Evolutionary conservation across 1,140 invertebrate species (phyloP).

Genomic region (Drosophila ananassae): DNA sequence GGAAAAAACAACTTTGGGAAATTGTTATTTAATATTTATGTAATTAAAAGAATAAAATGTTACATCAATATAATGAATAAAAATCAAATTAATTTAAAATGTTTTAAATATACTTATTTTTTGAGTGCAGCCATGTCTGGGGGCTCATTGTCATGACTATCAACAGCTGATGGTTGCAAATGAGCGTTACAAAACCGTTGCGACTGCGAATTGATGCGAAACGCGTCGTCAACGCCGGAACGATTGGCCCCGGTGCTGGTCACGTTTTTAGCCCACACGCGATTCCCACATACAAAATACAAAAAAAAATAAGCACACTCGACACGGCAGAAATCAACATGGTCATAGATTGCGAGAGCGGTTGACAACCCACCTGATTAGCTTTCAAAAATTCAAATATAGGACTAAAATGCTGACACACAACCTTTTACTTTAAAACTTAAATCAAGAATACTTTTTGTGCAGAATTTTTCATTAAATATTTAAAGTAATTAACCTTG

Average conservation of each 20-base stretch:
- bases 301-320: not conserved
- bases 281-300: constrained; percentile 18
- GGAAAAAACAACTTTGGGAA: not conserved
- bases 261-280: constrained; percentile 68
- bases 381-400: constrained; percentile 15
- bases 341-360: constrained; percentile 20
- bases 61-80: not conserved
- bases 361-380: constrained; percentile 29
- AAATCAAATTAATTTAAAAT: not conserved
- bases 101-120: not conserved
- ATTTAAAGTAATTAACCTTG: not conserved
- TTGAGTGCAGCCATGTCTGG: not conserved
- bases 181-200: constrained; percentile 26
- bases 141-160: constrained; percentile 24
- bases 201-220: constrained; percentile 52
- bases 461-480: not conserved
- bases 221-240: constrained; percentile 28
- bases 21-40: not conserved
- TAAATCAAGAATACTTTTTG: not conserved
- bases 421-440: not conserved
- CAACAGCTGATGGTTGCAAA: constrained; percentile 33
- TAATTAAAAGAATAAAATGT: not conserved
- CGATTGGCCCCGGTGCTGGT: constrained; percentile 41
- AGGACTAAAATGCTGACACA: not conserved
- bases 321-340: constrained; percentile 6